Evolutionary conservation across 2,888 invertebrate species (phyloP).

Genomic region (Orchestes rusci): DNA sequence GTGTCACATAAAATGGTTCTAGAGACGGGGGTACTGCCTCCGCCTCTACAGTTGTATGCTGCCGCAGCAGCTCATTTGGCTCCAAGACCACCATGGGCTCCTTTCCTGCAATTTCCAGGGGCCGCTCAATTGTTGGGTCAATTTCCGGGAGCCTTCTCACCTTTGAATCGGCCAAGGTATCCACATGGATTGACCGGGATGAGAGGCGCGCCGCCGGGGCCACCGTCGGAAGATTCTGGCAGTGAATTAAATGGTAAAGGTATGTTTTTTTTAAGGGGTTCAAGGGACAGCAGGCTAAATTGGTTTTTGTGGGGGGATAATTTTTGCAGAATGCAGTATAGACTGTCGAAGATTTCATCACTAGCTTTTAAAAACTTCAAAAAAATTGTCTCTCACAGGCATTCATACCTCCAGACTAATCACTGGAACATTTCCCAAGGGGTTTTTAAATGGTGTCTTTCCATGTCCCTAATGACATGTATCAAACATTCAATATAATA

Average conservation of each 20-base stretch:
- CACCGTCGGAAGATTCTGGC: slow-evolving; percentile 44
- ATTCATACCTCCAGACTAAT: too few species aligned
- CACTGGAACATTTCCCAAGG: too few species aligned
- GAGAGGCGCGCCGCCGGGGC: slow-evolving; percentile 41
- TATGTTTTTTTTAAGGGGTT: slow-evolving; percentile 28
- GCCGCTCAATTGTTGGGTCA: slow-evolving; percentile 44
- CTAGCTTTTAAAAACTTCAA: too few species aligned
- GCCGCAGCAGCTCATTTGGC: slow-evolving; percentile 62
- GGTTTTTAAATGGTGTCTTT: too few species aligned
- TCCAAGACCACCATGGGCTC: slow-evolving; percentile 52
- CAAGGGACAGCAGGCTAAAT: background rate
- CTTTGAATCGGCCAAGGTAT: slow-evolving; percentile 40
- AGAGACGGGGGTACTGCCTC: slow-evolving; percentile 58
- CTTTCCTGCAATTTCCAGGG: slow-evolving; percentile 45
- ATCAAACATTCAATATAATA: too few species aligned
- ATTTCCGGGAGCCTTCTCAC: slow-evolving; percentile 43
- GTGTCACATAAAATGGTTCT: slow-evolving; percentile 51
- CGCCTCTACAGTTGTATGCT: slow-evolving; percentile 62
- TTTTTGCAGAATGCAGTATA: too few species aligned
- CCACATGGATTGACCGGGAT: slow-evolving; percentile 37
- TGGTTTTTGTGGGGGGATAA: background rate
- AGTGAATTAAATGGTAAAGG: slow-evolving; percentile 45
- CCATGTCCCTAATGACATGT: too few species aligned
- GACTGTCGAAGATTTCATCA: too few species aligned
- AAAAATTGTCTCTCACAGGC: too few species aligned